A percentile compares a stretch with the other conserved stretches of the same genome.
Evolutionary conservation across 2,888 invertebrate species (phyloP).

Genomic region (Napeogenes inachia): DNA sequence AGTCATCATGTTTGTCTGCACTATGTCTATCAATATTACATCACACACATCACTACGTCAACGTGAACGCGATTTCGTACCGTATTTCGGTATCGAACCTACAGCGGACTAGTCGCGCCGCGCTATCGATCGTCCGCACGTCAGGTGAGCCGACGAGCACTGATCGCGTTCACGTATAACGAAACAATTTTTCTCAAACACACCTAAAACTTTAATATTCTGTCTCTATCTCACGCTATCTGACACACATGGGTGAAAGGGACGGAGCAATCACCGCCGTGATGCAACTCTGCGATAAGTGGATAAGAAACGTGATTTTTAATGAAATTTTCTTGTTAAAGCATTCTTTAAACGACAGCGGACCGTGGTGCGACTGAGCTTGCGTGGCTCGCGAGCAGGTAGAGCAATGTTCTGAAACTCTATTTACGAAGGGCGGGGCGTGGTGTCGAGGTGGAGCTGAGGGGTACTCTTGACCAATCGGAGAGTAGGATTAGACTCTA

Average conservation of each 20-base stretch:
- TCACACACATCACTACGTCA: constrained; percentile 65
- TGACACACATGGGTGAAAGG: constrained; percentile 38
- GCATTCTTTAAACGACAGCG: constrained; percentile 33
- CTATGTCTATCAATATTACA: constrained; percentile 56
- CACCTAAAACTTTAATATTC: constrained; percentile 54
- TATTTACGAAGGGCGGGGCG: constrained; percentile 70
- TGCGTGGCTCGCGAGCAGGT: constrained; percentile 53
- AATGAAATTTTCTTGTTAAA: constrained; percentile 17
- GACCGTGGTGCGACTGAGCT: constrained; percentile 45
- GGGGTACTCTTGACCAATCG: constrained; percentile 51
- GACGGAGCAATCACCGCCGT: constrained; percentile 48
- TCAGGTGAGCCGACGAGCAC: constrained; percentile 64
- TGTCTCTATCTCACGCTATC: constrained; percentile 51
- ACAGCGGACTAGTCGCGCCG: constrained; percentile 43
- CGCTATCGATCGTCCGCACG: constrained; percentile 59
- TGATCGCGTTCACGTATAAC: constrained; percentile 48
- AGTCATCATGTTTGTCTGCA: constrained; percentile 82
- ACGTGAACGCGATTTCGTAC: constrained; percentile 24
- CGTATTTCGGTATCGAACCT: constrained; percentile 18
- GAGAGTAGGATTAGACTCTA: constrained; percentile 33
- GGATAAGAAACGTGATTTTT: constrained; percentile 49
- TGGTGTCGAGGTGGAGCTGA: constrained; percentile 69
- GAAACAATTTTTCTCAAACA: constrained; percentile 59
- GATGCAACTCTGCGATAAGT: constrained; percentile 52
- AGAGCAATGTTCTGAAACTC: constrained; percentile 43